Evolutionary conservation across 2,888 invertebrate species (phyloP), one percentile per base, ranked within the genome.

Genomic region (Heliconius aoede): DNA sequence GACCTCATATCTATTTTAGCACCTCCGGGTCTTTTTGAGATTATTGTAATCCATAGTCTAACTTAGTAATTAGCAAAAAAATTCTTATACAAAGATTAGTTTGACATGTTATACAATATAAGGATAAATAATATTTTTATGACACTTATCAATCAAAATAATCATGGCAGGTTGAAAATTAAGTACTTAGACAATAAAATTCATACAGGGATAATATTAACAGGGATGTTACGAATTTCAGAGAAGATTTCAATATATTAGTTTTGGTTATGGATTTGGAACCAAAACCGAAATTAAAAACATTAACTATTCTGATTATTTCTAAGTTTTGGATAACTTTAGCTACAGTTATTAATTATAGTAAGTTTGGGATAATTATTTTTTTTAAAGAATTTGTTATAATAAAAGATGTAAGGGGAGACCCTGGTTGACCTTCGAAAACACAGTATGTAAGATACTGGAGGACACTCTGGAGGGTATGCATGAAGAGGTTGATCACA

Each of bases 21-120:
- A 91, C 90, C 91, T 87, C 83, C 81, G 85, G 84, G 85, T 86
- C 81, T 83, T 84, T 46, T 85, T 80, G 86, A 89, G 86, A 90
- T 89, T 88, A 76, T 85, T 86, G 81, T 85, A 86, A 86, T 87
- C 83, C 85, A 87, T 90, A 88, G 81, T 83, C 85, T 86, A 88
- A 85, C 86, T 86, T 87, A 88, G 80, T 74, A 78, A 77, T 80
- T 82, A 85, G 79, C 81, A 78, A 79, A 80, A 77, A 80, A 83
- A 82, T 0, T 82, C 83, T 85, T 80, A 81, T 85, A 85, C 84
- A 86, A 85, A 84, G 74, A 75, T 87, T 86, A 85, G 85, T 87
- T 87, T 86, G 86, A 85, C 55, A 58, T 79, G 74, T 72, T 65
- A 73, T 15, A 26, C 15, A 13, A 55, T 68, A 76, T 60, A 75